Conservation (phyloP, 2,888 invertebrate genomes). For the Coecobrya sp. region DNA sequence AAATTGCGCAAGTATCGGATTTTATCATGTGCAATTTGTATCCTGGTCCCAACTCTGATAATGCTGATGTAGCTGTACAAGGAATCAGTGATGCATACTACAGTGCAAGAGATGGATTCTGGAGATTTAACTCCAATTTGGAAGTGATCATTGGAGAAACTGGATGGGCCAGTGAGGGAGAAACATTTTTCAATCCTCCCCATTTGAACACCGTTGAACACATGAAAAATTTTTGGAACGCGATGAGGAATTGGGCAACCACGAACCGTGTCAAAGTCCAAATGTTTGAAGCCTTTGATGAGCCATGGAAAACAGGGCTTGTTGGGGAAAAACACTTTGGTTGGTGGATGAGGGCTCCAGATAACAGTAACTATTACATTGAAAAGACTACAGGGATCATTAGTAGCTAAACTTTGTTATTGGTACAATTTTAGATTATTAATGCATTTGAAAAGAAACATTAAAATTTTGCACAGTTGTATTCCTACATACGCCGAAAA, state of each 20-base stretch:
- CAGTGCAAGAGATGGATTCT: constrained; percentile 81
- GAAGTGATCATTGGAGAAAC: constrained; percentile 86
- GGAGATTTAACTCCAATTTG: constrained; percentile 82
- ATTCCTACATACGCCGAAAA: too few relatives aligned
- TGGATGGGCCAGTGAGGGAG: constrained; percentile 84
- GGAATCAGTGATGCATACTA: constrained; percentile 83
- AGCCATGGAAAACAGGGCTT: constrained; percentile 85
- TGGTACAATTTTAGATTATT: too few relatives aligned
- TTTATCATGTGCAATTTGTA: constrained; percentile 86
- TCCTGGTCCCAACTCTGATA: constrained; percentile 79
- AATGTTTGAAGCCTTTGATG: constrained; percentile 86
- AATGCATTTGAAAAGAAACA: too few relatives aligned
- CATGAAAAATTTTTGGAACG: constrained; percentile 83
- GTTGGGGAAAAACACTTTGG: constrained; percentile 84
- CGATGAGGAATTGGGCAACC: constrained; percentile 78
- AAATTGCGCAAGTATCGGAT: constrained; percentile 84
- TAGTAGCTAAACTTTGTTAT: background rate
- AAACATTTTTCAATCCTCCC: constrained; percentile 82
- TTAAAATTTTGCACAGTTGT: too few relatives aligned
- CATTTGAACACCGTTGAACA: constrained; percentile 80
- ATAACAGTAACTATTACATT: constrained; percentile 80
- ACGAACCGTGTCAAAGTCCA: constrained; percentile 83
- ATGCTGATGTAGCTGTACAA: constrained; percentile 81
- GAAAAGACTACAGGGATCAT: constrained; percentile 83
- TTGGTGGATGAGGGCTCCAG: constrained; percentile 83